A percentile compares a stretch with the other conserved stretches of the same genome.
Conservation (phyloP, 2,888 invertebrate genomes). For the Nycteola revayana region DNA sequence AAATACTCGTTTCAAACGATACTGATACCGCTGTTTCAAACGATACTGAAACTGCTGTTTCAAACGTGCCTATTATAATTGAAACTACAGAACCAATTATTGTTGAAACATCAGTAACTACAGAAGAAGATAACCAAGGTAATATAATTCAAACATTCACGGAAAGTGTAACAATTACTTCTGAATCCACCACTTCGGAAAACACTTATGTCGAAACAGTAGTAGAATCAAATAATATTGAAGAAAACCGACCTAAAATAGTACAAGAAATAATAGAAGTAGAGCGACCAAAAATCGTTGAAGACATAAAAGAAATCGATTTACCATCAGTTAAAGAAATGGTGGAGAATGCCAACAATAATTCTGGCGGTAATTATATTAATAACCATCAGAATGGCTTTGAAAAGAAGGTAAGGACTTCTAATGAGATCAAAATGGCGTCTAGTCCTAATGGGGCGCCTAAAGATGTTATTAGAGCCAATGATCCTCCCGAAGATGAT, state of each 20-base stretch:
- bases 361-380: not conserved
- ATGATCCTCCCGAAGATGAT: slow-evolving; percentile 74
- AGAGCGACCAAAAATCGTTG: not conserved
- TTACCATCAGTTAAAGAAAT: slow-evolving; percentile 5
- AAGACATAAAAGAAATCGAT: slow-evolving; percentile 12
- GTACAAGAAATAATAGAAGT: too few relatives aligned
- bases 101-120: not conserved
- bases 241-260: too few relatives aligned
- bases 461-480: slow-evolving; percentile 70
- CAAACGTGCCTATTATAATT: not conserved
- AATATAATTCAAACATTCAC: slow-evolving; percentile 6
- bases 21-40: slow-evolving; percentile 8
- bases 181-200: slow-evolving; percentile 5
- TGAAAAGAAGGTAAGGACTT: slow-evolving; percentile 47
- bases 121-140: not conserved
- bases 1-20: slow-evolving; percentile 27
- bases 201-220: not conserved
- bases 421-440: slow-evolving; percentile 73
- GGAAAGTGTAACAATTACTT: slow-evolving; percentile 5
- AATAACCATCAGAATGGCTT: slow-evolving; percentile 40
- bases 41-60: slow-evolving; percentile 8
- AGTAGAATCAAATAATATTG: not conserved
- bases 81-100: not conserved
- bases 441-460: slow-evolving; percentile 55
- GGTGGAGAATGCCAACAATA: too few relatives aligned